A percentile compares a stretch with the other conserved stretches of the same genome.
Evolutionary conservation across 2,888 invertebrate species (phyloP).

Genomic region (Miltochrista miniata): DNA sequence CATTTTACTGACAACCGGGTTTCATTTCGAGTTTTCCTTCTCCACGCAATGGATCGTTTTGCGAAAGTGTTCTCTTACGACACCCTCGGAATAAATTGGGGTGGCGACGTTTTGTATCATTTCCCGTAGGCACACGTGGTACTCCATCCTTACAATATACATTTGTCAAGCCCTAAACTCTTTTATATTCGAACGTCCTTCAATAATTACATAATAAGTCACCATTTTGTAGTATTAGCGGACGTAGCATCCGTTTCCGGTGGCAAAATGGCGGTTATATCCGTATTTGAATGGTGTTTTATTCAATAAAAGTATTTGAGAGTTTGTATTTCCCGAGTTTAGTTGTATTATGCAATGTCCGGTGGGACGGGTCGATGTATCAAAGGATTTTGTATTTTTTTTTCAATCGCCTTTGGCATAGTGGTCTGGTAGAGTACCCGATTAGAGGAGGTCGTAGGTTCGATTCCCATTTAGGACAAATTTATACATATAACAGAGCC

Average conservation of each 20-base stretch:
- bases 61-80: no score
- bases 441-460: no score
- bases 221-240: constrained; percentile 34
- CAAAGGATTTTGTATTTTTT: neutral
- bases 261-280: constrained; percentile 50
- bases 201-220: constrained; percentile 32
- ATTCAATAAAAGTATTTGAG: constrained; percentile 34
- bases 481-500: no score
- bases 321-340: constrained; percentile 40
- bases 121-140: no score
- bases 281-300: constrained; percentile 42
- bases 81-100: no score
- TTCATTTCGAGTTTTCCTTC: no score
- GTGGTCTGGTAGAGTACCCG: no score
- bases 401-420: no score
- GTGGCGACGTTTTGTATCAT: no score
- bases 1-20: no score
- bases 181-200: constrained; percentile 9
- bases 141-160: neutral
- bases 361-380: constrained; percentile 16
- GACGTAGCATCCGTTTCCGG: constrained; percentile 68
- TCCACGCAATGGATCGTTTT: no score
- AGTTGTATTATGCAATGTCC: constrained; percentile 26
- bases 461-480: no score
- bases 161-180: neutral